Evolutionary conservation across 2,797 vertebrate genomes (phyloP).

Genomic region (Falco concolor): DNA sequence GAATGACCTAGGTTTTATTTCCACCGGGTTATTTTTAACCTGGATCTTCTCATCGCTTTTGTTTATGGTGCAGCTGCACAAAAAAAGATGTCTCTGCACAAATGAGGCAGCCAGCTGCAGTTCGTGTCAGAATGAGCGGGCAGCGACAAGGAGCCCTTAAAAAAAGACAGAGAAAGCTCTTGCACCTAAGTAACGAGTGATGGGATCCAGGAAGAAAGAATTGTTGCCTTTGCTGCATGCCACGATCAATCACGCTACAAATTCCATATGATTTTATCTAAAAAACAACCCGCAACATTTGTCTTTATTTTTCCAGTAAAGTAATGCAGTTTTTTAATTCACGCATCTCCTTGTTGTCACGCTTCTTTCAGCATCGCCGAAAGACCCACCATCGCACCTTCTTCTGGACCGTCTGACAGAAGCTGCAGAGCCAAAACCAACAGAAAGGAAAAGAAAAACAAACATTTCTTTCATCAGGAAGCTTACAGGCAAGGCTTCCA

Average conservation of each 20-base stretch:
- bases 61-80: neutral
- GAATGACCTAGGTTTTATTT: neutral
- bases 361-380: neutral
- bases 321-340: neutral
- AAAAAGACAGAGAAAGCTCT: neutral
- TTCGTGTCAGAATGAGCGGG: accelerated
- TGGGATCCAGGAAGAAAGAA: neutral
- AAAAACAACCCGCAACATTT: accelerated
- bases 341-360: accelerated
- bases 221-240: neutral
- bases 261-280: neutral
- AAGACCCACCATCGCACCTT: neutral
- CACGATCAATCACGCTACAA: neutral
- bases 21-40: neutral
- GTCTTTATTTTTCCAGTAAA: neutral
- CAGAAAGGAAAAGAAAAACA: neutral
- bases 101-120: accelerated
- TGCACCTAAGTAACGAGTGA: neutral
- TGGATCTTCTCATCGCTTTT: neutral
- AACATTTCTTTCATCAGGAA: conserved; percentile 13
- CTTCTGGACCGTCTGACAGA: neutral
- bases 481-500: neutral
- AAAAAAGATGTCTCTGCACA: neutral
- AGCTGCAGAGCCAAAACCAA: neutral
- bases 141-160: accelerated